Evolutionary conservation across 2,888 invertebrate genomes (phyloP), one percentile per base, ranked within the genome.

Genomic region (Bimastos eiseni): DNA sequence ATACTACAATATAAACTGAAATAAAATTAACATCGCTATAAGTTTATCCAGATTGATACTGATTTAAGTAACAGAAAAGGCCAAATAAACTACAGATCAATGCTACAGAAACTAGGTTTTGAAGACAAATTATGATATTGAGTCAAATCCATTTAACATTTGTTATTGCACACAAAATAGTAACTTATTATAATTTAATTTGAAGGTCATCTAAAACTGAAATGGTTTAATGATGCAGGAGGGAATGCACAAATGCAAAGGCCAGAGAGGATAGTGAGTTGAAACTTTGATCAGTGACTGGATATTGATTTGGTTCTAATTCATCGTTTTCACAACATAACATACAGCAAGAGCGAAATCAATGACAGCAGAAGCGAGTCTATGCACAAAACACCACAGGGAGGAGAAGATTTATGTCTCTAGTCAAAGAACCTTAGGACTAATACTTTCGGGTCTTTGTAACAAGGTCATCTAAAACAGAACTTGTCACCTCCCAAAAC

Each of bases 361-460:
- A n/a, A 70, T 70, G 70, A 70, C 70, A n/a, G 70, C 70, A 70
- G 70, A 70, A 70, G 70, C 70, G 70, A 70, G 70, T n/a, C 70
- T 70, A 70, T 13, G 70, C 70, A 70, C 70, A 70, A 70, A 70
- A 70, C 70, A 70, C 70, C 70, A n/a, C 49, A 49, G 49, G 49
- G 49, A 44, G 44, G 44, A 70, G 70, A 70, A 70, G 30, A 70
- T 0, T 70, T n/a, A 30, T 70, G 70, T 70, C n/a, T 70, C 13
- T 30, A 70, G 30, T 17, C 30, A n/a, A n/a, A 70, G 70, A 70
- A 30, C 70, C 70, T 30, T 70, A 70, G 70, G 70, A 70, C 70
- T 70, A 30, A n/a, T 8, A n/a, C 13, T n/a, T 17, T 70, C n/a
- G 11, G n/a, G 70, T 30, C n/a, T 70, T n/a, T n/a, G n/a, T n/a